Evolutionary conservation across 2,113 vertebrate genomes (phyloP).

Genomic region (Vulpes ferrilata): DNA sequence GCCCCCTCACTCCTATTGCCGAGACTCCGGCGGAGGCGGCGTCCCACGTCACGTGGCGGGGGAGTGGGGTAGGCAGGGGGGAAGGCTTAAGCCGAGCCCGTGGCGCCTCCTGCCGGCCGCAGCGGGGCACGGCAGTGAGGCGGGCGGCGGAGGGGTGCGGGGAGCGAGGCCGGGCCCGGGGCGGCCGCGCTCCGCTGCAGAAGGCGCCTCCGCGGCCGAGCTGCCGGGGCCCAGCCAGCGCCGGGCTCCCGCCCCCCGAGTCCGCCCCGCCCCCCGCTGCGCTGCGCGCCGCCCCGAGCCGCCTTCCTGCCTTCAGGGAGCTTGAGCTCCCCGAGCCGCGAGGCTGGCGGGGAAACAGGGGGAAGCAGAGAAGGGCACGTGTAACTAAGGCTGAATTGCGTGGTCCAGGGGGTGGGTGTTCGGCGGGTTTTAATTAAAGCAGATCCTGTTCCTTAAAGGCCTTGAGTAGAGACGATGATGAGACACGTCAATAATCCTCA

Average conservation of each 20-base stretch:
- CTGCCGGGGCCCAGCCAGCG: background rate
- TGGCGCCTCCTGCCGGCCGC: constrained; percentile 75
- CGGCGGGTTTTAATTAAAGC: background rate
- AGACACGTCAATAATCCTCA: constrained; percentile 8
- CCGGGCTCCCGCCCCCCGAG: background rate
- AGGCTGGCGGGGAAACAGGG: background rate
- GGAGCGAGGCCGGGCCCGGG: background rate
- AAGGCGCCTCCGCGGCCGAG: background rate
- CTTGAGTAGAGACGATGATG: background rate
- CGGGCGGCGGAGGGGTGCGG: background rate
- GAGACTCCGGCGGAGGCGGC: constrained; percentile 75
- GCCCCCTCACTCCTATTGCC: constrained; percentile 74
- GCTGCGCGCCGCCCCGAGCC: background rate
- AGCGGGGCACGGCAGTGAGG: constrained; percentile 23
- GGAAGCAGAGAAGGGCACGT: background rate
- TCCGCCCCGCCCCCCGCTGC: background rate
- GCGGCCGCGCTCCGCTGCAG: background rate
- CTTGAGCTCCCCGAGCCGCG: constrained; percentile 55
- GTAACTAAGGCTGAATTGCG: background rate
- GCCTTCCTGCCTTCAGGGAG: constrained; percentile 72
- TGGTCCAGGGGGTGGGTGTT: background rate
- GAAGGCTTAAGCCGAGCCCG: constrained; percentile 71
- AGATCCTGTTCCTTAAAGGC: constrained; percentile 44
- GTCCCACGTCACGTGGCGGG: constrained; percentile 78
- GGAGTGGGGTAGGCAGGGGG: constrained; percentile 66